phyloP scores from a whole-genome alignment of 2,113 vertebrate species.

The Pandion haliaetus region DNA sequence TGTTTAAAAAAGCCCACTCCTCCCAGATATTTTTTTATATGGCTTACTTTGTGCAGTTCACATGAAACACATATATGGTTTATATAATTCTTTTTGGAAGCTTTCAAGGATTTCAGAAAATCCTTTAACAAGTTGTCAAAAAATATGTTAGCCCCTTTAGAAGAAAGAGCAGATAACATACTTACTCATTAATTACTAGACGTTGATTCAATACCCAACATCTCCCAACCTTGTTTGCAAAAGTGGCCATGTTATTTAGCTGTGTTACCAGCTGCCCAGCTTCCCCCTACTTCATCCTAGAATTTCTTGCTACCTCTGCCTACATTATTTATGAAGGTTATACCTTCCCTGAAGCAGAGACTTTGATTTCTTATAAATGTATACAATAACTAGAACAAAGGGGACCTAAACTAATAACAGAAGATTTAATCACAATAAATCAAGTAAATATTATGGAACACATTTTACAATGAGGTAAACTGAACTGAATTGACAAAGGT shows the following conservation, averaged over 20 bases:
- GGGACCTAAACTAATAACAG: background rate
- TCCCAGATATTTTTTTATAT: background rate
- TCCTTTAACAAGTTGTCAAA: background rate
- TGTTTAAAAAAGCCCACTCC: background rate
- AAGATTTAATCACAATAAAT: background rate
- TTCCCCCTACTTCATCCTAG: background rate
- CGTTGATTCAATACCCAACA: background rate
- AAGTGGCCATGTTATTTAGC: background rate
- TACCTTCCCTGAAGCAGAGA: background rate
- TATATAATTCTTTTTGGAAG: background rate
- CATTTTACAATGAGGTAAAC: background rate
- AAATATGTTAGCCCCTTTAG: background rate
- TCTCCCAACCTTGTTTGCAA: background rate
- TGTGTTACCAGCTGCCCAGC: background rate
- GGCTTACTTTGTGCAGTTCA: background rate
- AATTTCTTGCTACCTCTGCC: background rate
- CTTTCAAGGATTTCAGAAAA: background rate
- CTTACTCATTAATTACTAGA: background rate
- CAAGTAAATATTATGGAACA: background rate
- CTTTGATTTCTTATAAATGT: background rate
- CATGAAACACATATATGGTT: background rate
- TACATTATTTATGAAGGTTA: background rate
- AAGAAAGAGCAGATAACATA: background rate
- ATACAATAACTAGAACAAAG: constrained; percentile 2
- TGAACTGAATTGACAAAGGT: background rate